Percentiles rank a stretch among this genome's conserved stretches.
Conservation (phyloP, 2,113 vertebrate species). For the Piaya cayana region DNA sequence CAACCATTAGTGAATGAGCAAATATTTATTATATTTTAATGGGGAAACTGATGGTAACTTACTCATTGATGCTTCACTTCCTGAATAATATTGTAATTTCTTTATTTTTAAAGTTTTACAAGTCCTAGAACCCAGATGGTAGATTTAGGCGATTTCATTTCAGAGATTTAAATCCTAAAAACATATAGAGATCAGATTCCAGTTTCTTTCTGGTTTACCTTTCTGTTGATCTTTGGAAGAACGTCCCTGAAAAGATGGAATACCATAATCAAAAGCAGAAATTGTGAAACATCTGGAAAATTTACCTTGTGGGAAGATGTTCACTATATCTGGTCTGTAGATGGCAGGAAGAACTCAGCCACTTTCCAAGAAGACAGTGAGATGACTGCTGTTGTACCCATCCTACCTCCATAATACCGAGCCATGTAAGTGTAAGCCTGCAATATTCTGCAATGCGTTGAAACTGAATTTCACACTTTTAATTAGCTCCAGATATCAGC, state of each 20-base stretch:
- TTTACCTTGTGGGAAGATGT: neutral
- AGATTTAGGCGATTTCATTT: neutral
- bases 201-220: neutral
- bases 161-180: neutral
- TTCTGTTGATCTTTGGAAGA: neutral
- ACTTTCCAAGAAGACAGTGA: neutral
- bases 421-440: neutral
- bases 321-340: neutral
- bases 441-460: neutral
- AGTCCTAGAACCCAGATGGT: neutral
- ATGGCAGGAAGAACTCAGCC: neutral
- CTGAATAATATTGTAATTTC: neutral
- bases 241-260: neutral
- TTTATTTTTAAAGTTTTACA: neutral
- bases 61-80: neutral
- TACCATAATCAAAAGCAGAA: neutral
- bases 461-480: neutral
- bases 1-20: neutral
- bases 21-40: slow-evolving; percentile 4
- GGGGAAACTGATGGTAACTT: neutral
- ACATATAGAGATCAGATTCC: neutral
- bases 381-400: neutral
- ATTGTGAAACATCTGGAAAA: accelerated
- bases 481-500: neutral
- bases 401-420: neutral